These are phyloP conservation scores for Drosophila paracracens DNA, from an alignment of 2,888 invertebrate species.

Conservation along the genomic window DNA sequence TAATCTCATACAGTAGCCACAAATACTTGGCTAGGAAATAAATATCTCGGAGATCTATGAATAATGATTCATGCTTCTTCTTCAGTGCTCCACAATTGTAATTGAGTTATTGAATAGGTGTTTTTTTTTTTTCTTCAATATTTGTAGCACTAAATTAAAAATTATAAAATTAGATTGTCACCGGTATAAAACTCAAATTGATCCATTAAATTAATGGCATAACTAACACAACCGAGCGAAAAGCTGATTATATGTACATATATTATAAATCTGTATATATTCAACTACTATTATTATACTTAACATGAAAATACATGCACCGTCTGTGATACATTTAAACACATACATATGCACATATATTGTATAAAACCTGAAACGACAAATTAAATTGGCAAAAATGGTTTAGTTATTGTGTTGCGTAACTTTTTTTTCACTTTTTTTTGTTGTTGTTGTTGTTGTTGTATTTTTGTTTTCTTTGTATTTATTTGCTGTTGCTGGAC, in stretches of 20 bases:
- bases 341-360: constrained; percentile 2
- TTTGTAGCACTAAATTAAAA: not conserved
- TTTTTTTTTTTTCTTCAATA: not conserved
- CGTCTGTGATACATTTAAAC: constrained; percentile 19
- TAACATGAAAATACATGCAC: not conserved
- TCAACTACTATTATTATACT: constrained; percentile 9
- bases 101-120: not conserved
- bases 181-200: constrained; percentile 12
- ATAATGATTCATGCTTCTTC: not conserved
- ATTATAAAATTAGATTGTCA: not conserved
- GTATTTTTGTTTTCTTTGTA: constrained; percentile 7
- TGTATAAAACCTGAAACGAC: constrained; percentile 31
- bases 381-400: constrained; percentile 45
- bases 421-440: not conserved
- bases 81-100: not conserved
- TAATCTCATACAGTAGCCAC: constrained; percentile 9
- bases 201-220: constrained; percentile 30
- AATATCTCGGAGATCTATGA: not conserved
- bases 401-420: constrained; percentile 29
- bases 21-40: not conserved
- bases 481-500: constrained; percentile 19
- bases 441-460: not conserved
- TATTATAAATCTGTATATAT: constrained; percentile 6
- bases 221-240: constrained; percentile 21
- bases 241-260: constrained; percentile 45